These are phyloP conservation scores for Corynorhinus townsendii DNA, from an alignment of 2,113 vertebrate species.

Conservation along the genomic window DNA sequence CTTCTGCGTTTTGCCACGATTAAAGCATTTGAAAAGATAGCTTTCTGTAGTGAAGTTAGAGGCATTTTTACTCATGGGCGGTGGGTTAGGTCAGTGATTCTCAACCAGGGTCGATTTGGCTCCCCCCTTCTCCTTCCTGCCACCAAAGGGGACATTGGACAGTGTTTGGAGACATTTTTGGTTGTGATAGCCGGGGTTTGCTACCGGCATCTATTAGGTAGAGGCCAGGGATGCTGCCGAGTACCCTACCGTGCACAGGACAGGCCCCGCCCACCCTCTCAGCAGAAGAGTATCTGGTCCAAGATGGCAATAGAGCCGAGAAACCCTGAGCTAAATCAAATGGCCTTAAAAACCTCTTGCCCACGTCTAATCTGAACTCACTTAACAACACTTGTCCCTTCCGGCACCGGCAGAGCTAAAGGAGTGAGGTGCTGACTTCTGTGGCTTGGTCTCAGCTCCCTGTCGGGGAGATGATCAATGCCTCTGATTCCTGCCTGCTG, in stretches of 20 bases:
- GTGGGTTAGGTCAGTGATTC: background rate
- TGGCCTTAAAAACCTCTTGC: background rate
- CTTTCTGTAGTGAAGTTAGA: background rate
- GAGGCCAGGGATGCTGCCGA: background rate
- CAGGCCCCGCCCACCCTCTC: fast-evolving
- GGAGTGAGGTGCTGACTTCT: slow-evolving; percentile 38
- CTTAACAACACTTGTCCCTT: background rate
- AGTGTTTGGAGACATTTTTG: background rate
- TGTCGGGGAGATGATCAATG: slow-evolving; percentile 82
- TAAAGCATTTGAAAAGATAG: background rate
- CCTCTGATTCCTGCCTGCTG: slow-evolving; percentile 82
- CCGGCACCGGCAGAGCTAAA: slow-evolving; percentile 72
- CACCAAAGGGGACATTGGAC: background rate
- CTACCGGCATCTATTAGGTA: background rate
- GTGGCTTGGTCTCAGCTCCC: slow-evolving; percentile 78
- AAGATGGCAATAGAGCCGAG: background rate
- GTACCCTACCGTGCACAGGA: too few species aligned
- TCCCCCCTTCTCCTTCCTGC: background rate
- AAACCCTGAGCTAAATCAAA: background rate
- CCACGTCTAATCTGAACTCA: background rate
- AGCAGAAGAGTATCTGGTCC: background rate
- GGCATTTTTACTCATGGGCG: background rate
- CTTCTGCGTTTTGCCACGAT: background rate
- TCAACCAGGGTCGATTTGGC: background rate
- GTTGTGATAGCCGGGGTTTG: background rate